Conservation (phyloP, 2,888 invertebrate genomes). For the Sipunculus nudus region DNA sequence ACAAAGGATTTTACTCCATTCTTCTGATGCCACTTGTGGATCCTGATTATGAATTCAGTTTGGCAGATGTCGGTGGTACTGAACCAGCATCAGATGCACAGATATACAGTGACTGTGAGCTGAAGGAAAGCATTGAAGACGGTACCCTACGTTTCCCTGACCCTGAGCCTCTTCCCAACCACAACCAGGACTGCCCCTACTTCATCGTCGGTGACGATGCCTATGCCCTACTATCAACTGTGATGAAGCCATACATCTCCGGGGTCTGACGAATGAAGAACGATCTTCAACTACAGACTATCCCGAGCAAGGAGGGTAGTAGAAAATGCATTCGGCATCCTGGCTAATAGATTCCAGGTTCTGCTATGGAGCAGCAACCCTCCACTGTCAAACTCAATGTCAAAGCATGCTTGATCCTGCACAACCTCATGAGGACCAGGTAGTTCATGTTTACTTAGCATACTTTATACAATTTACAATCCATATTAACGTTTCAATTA, state of each 20-base stretch:
- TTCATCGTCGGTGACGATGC: constrained; percentile 12
- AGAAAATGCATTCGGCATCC: not conserved
- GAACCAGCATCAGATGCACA: constrained; percentile 9
- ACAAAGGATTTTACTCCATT: too few species aligned
- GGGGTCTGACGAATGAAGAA: not conserved
- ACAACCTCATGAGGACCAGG: constrained; percentile 10
- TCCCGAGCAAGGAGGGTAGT: not conserved
- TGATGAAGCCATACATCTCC: constrained; percentile 12
- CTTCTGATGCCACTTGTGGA: too few species aligned
- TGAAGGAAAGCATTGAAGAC: constrained; percentile 7
- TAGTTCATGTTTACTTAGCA: too few species aligned
- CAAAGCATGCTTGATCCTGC: constrained; percentile 11
- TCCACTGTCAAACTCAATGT: constrained; percentile 23
- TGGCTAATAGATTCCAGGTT: constrained; percentile 14
- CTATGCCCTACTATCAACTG: constrained; percentile 5
- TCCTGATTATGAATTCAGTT: constrained; percentile 1
- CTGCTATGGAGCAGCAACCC: constrained; percentile 22
- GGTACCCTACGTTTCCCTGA: constrained; percentile 2
- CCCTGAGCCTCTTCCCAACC: not conserved
- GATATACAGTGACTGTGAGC: constrained; percentile 11
- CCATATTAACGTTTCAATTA: too few species aligned
- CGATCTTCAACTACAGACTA: too few species aligned
- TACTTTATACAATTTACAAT: too few species aligned
- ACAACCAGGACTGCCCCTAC: constrained; percentile 6
- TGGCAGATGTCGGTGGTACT: constrained; percentile 3